These are phyloP conservation scores for Eretmocerus hayati DNA, from an alignment of 2,888 invertebrate genomes.

Conservation along the genomic window DNA sequence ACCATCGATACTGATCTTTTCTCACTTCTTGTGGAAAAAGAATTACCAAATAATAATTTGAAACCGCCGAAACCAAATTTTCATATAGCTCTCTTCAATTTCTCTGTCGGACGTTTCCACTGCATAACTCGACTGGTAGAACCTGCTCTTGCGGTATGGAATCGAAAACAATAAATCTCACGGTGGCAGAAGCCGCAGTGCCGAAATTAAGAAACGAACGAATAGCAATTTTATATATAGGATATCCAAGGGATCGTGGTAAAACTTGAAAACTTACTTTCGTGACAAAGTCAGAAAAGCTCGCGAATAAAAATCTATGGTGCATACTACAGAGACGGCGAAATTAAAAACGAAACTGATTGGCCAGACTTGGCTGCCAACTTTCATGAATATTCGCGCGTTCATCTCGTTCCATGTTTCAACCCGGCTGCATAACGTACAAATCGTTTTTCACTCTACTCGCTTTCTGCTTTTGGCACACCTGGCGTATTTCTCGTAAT, in stretches of 20 bases:
- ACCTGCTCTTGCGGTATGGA: constrained; percentile 31
- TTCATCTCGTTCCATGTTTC: too few relatives aligned
- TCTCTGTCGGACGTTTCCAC: constrained; percentile 11
- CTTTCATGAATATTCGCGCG: too few relatives aligned
- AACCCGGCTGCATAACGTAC: too few relatives aligned
- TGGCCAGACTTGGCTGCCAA: too few relatives aligned
- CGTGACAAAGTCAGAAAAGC: neutral
- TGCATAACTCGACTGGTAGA: neutral
- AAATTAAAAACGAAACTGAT: constrained; percentile 44
- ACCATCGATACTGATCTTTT: too few relatives aligned
- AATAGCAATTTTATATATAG: constrained; percentile 22
- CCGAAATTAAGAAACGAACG: constrained; percentile 32
- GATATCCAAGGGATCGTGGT: constrained; percentile 2
- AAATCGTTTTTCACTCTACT: too few relatives aligned
- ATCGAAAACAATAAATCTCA: constrained; percentile 44
- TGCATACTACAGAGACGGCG: constrained; percentile 18
- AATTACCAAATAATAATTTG: too few relatives aligned
- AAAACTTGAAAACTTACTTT: constrained; percentile 24
- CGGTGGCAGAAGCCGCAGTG: constrained; percentile 27
- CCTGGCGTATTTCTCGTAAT: too few relatives aligned
- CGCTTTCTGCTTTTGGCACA: too few relatives aligned
- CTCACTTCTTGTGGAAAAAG: too few relatives aligned
- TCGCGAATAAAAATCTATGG: neutral
- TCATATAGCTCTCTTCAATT: too few relatives aligned
- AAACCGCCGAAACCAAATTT: too few relatives aligned